Conservation (phyloP, 2,113 vertebrate species). For the Chionis minor region DNA sequence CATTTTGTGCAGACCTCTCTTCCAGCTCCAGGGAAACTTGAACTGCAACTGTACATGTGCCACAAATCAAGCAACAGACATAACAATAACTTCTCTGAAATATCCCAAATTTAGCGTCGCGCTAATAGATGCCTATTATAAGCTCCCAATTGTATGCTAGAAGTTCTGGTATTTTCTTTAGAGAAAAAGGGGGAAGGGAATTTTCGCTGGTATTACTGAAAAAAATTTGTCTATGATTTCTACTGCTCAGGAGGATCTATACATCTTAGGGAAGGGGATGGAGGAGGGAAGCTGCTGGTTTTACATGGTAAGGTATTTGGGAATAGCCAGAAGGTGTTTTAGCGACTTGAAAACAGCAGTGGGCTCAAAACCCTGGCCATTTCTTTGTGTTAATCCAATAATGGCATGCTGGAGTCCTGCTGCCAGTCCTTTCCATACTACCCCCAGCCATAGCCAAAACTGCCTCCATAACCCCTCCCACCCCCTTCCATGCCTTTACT, state of each 20-base stretch:
- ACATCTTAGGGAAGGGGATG: neutral
- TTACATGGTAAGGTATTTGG: neutral
- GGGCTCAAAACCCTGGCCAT: neutral
- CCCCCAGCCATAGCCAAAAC: neutral
- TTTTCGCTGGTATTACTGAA: neutral
- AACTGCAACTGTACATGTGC: neutral
- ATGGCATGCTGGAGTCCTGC: neutral
- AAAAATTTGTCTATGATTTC: neutral
- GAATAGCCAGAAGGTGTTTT: neutral
- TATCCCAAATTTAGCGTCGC: neutral
- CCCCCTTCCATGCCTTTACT: neutral
- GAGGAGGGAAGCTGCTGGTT: neutral
- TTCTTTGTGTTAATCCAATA: neutral
- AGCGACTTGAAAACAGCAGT: neutral
- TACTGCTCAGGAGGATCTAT: neutral
- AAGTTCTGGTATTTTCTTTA: constrained; percentile 31
- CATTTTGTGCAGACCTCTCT: neutral
- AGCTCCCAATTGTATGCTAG: neutral
- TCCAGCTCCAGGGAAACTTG: neutral
- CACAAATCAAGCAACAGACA: neutral
- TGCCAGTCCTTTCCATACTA: neutral
- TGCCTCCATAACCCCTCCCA: neutral
- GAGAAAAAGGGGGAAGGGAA: neutral
- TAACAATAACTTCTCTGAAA: neutral
- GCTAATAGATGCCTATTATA: constrained; percentile 4